These are phyloP conservation scores for Zaprionus gabonicus DNA, from an alignment of 1,140 invertebrate genomes.

Conservation along the genomic window DNA sequence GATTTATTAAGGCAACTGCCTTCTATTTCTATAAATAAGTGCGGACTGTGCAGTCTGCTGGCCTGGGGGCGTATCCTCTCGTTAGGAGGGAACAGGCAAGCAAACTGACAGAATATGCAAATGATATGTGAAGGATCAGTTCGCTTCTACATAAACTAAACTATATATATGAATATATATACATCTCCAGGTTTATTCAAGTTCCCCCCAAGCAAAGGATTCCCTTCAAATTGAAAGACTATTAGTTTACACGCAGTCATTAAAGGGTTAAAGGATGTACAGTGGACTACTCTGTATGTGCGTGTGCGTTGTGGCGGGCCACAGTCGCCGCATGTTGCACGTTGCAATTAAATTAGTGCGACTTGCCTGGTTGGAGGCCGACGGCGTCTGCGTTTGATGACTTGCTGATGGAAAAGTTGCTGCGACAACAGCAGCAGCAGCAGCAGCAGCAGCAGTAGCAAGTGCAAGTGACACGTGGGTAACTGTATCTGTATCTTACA, in stretches of 20 bases:
- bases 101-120: not conserved
- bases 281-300: not conserved
- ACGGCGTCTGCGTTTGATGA: conserved; percentile 64
- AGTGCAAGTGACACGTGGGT: conserved; percentile 30
- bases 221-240: not conserved
- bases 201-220: too few relatives aligned
- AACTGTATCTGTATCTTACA: conserved; percentile 30
- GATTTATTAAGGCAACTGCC: not conserved
- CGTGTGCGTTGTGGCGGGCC: not conserved
- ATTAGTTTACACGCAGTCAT: not conserved
- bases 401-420: conserved; percentile 77
- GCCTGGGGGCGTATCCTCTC: not conserved
- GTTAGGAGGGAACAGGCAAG: not conserved
- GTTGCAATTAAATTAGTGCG: conserved; percentile 72
- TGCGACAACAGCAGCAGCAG: conserved; percentile 57
- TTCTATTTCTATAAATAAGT: conserved; percentile 9
- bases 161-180: not conserved
- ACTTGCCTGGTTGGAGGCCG: conserved; percentile 19
- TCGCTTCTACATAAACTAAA: not conserved
- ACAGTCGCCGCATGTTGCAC: conserved; percentile 56
- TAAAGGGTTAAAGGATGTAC: not conserved
- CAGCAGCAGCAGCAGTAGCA: conserved; percentile 43
- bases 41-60: not conserved
- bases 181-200: not conserved
- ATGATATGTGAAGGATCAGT: not conserved